Evolutionary conservation across 2,888 invertebrate genomes (phyloP), one percentile per base, ranked within the genome.

Genomic region (Vannuccia rotundouncinata): DNA sequence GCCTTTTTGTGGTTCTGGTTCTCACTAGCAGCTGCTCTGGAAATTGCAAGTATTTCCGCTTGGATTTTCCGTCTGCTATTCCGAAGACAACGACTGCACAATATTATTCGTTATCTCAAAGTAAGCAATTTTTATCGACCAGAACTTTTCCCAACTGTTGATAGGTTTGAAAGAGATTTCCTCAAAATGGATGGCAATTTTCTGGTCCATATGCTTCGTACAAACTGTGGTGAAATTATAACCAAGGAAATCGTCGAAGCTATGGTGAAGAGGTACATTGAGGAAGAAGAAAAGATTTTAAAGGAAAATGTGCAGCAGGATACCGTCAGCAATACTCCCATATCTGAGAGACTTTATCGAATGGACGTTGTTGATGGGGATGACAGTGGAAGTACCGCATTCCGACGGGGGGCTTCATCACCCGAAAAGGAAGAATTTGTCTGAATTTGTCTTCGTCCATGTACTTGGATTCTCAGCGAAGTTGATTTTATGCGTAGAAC

Each of bases 1-100:
- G 79, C 45, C n/a, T 80, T 80, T 80, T 80, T 80, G 22, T 80
- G 80, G 80, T 80, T 80, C 59, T 80, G 80, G 80, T 80, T 80
- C 45, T 29, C 79, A 1, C 22, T 80, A n/a, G 77, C 27, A n/a
- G 31, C 79, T 0, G 79, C 76, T 27, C 45, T 80, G 1, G n/a
- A 31, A 30, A 2, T 80, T 10, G 22, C 27, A n/a, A 31, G 79
- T 17, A 59, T 80, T 1, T 2, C 5, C 10, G 1, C 59, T 27
- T 80, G 80, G 80, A 25, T 80, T 31, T 29, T 80, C 28, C 29
- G 80, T 0, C 25, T 80, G 17, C 1, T 77, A 1, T 13, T 25
- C 10, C 30, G 45, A n/a, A 45, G 45, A 22, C 10, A 77, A 10
- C 31, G 77, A 30, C 31, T 77, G n/a, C 31, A 77, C 27, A 31